Base-by-base conservation (phyloP, 2,797 vertebrate species). In the Adelosebastes latens region DNA sequence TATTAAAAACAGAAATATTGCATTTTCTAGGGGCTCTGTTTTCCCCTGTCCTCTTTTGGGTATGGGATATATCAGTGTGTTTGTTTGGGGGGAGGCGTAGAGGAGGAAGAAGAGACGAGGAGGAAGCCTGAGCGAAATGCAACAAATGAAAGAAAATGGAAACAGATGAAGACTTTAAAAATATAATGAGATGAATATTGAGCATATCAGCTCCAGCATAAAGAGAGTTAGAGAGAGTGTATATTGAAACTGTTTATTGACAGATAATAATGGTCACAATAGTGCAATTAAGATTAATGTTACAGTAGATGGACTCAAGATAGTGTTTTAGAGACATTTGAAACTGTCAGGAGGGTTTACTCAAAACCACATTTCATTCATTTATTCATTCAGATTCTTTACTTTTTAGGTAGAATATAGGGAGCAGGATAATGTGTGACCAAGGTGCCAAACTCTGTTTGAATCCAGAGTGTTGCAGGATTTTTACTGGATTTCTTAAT, bases 1-100 rank as follows among this genome's bases (percentile, higher is more conserved):
- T 96, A 96, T 96, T 96, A 96, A 96, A 96, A 96, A 96, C 94
- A 80, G 95, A 93, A 95, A 95, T 96, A 96, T 96, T 96, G 93
- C 95, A 95, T 96, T 95, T 96, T 96, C 94, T 86, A 83, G 82
- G 89, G 90, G 89, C 91, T 91, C 89, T 93, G 88, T 94, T 95
- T 94, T 92, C 89, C 84, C 82, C 87, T 90, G 89, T 91, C 91
- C 89, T 94, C 91, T 95, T 94, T 93, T 90, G 91, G 91, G 86
- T 92, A 77, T 89, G 89, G 90, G 89, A 87, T 91, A 87, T 88
- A 87, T 87, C 71, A 82, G 73, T 80, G 89, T 86, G 82, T 92
- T 92, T 92, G 90, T 93, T 89, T 86, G 75, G 62, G 61, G 24
- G 52, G 31, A 64, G 59, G 74, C 56, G 34, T 3, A 16, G 80